These are phyloP conservation scores for Drosophila ambigua DNA, from an alignment of 1,140 invertebrate species.

Conservation along the genomic window DNA sequence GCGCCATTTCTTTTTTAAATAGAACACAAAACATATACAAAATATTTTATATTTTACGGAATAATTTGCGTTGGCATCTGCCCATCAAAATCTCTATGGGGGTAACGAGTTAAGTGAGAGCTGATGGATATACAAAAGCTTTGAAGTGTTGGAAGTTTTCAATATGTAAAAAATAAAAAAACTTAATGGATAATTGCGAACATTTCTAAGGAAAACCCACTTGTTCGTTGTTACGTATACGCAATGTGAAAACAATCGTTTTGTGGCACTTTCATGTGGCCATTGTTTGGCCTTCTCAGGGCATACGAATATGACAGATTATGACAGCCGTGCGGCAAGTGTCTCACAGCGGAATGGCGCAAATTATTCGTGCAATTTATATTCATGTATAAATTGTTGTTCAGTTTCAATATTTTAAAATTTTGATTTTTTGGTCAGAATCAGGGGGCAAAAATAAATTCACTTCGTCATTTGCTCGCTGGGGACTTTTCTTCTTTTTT, in stretches of 20 bases:
- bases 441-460: conserved; percentile 59
- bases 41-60: conserved; percentile 14
- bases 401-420: conserved; percentile 54
- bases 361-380: conserved; percentile 38
- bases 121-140: neutral
- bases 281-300: conserved; percentile 70
- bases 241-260: conserved; percentile 42
- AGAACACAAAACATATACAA: conserved; percentile 20
- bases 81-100: conserved; percentile 38
- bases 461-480: conserved; percentile 62
- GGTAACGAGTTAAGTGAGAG: neutral
- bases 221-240: conserved; percentile 55
- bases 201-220: conserved; percentile 51
- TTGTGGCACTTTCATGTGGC: conserved; percentile 18
- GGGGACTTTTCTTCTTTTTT: conserved; percentile 20
- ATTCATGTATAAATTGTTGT: conserved; percentile 59
- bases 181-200: conserved; percentile 11
- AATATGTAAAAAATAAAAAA: neutral
- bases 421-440: conserved; percentile 38
- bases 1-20: conserved; percentile 44
- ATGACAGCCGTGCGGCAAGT: conserved; percentile 76
- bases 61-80: conserved; percentile 28
- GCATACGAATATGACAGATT: conserved; percentile 56
- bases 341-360: conserved; percentile 41
- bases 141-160: conserved; percentile 2